phyloP scores from a whole-genome alignment of 2,888 invertebrate genomes.

The Apotomis betuletana region DNA sequence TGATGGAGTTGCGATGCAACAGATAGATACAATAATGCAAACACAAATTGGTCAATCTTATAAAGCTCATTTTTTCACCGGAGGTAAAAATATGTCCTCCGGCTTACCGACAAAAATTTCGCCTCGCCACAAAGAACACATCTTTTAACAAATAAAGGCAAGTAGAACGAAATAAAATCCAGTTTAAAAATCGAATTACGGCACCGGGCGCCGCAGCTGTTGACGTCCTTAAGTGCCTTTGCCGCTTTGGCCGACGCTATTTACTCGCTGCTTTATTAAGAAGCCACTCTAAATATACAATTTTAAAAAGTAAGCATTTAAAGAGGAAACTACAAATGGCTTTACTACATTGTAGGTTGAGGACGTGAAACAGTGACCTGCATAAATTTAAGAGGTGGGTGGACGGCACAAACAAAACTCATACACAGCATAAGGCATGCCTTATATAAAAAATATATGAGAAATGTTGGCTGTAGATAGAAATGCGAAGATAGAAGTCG shows the following conservation, averaged over 20 bases:
- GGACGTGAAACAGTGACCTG: too few relatives aligned
- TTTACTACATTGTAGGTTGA: constrained; percentile 43
- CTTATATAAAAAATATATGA: too few relatives aligned
- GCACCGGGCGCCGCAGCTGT: constrained; percentile 47
- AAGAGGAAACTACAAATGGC: constrained; percentile 22
- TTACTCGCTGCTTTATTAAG: constrained; percentile 48
- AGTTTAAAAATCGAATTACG: constrained; percentile 25
- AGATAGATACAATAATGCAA: too few relatives aligned
- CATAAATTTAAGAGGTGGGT: too few relatives aligned
- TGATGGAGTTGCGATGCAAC: too few relatives aligned
- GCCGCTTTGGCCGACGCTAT: constrained; percentile 51
- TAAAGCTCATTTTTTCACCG: too few relatives aligned
- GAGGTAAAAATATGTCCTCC: too few relatives aligned
- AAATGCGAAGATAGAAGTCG: too few relatives aligned
- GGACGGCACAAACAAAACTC: too few relatives aligned
- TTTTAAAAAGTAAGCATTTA: constrained; percentile 23
- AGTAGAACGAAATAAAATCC: constrained; percentile 16
- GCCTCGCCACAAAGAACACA: constrained; percentile 28
- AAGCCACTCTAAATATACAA: constrained; percentile 43
- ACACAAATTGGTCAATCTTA: too few relatives aligned
- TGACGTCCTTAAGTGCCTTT: constrained; percentile 51
- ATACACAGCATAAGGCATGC: too few relatives aligned
- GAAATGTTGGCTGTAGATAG: too few relatives aligned
- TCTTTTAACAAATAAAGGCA: constrained; percentile 13
- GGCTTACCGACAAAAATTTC: background rate